Evolutionary conservation across 2,797 vertebrate species (phyloP).

Genomic region (Sebastolobus altivelis): DNA sequence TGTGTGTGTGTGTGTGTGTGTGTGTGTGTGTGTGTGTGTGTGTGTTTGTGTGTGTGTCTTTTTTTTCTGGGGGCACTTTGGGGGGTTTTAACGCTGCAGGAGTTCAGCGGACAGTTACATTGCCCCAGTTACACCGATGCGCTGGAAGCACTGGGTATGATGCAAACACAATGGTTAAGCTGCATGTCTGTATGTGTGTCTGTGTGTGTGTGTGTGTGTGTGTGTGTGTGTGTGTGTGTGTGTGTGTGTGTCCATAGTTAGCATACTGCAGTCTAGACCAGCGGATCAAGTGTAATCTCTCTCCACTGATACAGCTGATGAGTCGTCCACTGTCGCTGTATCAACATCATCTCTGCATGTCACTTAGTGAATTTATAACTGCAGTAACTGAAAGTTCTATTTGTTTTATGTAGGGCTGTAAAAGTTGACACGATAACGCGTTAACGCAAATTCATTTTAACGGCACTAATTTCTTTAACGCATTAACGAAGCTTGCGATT

Average conservation of each 20-base stretch:
- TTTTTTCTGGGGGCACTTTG: constrained; percentile 16
- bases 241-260: constrained; percentile 52
- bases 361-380: background rate
- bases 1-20: background rate
- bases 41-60: background rate
- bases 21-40: constrained; percentile 13
- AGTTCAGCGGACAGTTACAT: constrained; percentile 57
- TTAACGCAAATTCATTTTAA: no score
- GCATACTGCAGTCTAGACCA: constrained; percentile 77
- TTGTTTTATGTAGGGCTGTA: no score
- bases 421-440: no score
- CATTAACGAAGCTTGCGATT: no score
- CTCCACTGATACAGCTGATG: constrained; percentile 75
- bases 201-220: constrained; percentile 43
- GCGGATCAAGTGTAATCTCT: constrained; percentile 80
- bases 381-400: no score
- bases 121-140: constrained; percentile 69
- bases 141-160: constrained; percentile 64
- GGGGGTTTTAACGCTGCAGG: constrained; percentile 33
- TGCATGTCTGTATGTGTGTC: constrained; percentile 6
- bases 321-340: constrained; percentile 38
- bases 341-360: constrained; percentile 33
- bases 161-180: constrained; percentile 64
- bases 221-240: constrained; percentile 38
- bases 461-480: no score